Conservation (phyloP, 2,797 vertebrate species). For the Enteromius fasciolatus region DNA sequence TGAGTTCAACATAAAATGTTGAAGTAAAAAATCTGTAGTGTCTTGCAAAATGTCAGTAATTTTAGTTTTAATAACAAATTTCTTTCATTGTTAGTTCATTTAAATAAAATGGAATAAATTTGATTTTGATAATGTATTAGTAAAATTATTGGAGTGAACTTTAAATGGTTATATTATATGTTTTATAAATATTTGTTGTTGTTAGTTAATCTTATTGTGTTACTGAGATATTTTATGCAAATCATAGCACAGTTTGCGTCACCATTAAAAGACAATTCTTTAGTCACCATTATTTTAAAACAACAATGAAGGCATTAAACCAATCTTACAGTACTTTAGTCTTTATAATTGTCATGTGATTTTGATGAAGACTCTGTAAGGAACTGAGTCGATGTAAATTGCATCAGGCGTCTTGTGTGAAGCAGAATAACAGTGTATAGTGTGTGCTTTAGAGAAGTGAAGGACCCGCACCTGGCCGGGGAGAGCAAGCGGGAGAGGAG, state of each 20-base stretch:
- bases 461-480: conserved; percentile 23
- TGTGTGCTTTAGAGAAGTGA: conserved; percentile 19
- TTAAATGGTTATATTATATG: background rate
- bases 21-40: background rate
- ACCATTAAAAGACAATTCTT: no score
- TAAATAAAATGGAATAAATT: background rate
- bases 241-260: background rate
- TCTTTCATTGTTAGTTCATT: background rate
- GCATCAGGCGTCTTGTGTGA: background rate
- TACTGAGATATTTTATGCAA: background rate
- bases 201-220: background rate
- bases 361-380: background rate
- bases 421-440: background rate
- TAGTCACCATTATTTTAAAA: background rate
- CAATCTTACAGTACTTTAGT: background rate
- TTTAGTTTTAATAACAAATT: background rate
- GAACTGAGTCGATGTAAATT: background rate
- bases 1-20: background rate
- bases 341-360: background rate
- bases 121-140: background rate
- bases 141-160: background rate
- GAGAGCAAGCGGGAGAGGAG: conserved; percentile 37
- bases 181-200: background rate
- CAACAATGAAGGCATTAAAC: background rate
- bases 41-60: background rate